Percentiles rank a stretch among this genome's conserved stretches.
These are phyloP conservation scores for Distichodus sexfasciatus DNA, from an alignment of 2,797 vertebrate species.

Conservation along the genomic window DNA sequence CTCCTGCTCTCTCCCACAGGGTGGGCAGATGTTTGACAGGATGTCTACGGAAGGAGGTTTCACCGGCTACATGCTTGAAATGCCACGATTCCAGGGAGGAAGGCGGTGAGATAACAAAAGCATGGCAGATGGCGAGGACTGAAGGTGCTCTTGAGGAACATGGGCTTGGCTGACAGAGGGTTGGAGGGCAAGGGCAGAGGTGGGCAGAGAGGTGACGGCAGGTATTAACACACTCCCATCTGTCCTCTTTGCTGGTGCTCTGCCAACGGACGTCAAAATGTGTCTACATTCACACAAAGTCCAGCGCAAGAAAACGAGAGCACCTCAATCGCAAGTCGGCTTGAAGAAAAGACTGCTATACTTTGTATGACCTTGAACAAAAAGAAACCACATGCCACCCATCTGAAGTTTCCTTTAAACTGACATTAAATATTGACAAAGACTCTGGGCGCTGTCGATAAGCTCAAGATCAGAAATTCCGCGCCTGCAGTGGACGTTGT, in stretches of 20 bases:
- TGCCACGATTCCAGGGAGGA: not conserved
- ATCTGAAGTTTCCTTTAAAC: too few relatives aligned
- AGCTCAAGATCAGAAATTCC: not conserved
- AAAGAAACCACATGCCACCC: too few relatives aligned
- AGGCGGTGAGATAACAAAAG: not conserved
- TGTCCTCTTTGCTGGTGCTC: conserved; percentile 64
- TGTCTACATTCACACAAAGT: conserved; percentile 63
- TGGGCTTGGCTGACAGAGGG: conserved; percentile 36
- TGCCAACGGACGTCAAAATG: conserved; percentile 61
- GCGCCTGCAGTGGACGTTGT: not conserved
- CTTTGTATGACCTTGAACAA: too few relatives aligned
- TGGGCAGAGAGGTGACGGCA: conserved; percentile 45
- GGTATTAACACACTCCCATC: conserved; percentile 69
- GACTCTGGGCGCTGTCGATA: too few relatives aligned
- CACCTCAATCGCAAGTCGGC: too few relatives aligned
- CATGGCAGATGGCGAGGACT: conserved; percentile 26
- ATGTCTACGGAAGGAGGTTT: conserved; percentile 57
- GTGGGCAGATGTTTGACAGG: conserved; percentile 66
- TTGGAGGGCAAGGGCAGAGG: conserved; percentile 16
- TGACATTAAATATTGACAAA: too few relatives aligned
- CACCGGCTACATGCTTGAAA: conserved; percentile 63
- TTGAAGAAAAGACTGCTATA: too few relatives aligned
- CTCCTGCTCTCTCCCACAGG: conserved; percentile 60
- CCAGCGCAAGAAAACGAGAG: conserved; percentile 31
- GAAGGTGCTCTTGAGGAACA: conserved; percentile 56